Evolutionary conservation across 2,113 vertebrate species (phyloP), one percentile per base, ranked within the genome.

Genomic region (Chelonoidis abingdonii): DNA sequence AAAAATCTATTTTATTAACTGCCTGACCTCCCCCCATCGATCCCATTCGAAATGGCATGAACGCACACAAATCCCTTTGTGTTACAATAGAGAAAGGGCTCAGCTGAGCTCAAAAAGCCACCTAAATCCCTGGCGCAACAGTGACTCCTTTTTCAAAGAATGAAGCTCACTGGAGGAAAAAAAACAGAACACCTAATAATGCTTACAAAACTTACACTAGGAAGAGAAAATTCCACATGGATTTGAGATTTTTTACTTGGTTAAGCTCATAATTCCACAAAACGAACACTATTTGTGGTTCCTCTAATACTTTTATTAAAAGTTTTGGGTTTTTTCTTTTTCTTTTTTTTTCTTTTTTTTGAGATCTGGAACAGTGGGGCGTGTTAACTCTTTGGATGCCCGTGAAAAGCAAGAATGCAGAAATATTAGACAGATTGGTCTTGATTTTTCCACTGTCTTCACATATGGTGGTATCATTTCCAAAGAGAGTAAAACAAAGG

Each of bases 221-320:
- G 86, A 90, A 94, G 75, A 94, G 82, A 92, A 98, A 98, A 98
- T 96, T 97, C 96, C 89, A 25, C 90, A 16, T 27, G 95, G 97
- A 97, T 98, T 97, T 97, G 93, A 94, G 90, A 91, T 95, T 95
- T 93, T 95, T 95, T 91, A 94, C 80, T 69, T 38, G 87, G 92
- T 84, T 95, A 94, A 97, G 41, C 96, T 96, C 89, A 92, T 90
- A 80, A 84, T 83, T 94, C 96, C 95, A 91, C 65, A 87, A 97
- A 95, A 84, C 1, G 12, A 97, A 90, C 2, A 13, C 75, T 93
- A 38, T 82, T 91, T 81, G 56, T 52, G 88, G 76, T 91, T 95
- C 93, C 93, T 89, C 88, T 85, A 87, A 88, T 95, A 83, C 83
- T 96, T 98, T 93, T 44, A 87, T 94, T 89, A 90, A 91, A 95